These are phyloP conservation scores for Caretta caretta DNA, from an alignment of 2,113 vertebrate genomes.

Conservation along the genomic window DNA sequence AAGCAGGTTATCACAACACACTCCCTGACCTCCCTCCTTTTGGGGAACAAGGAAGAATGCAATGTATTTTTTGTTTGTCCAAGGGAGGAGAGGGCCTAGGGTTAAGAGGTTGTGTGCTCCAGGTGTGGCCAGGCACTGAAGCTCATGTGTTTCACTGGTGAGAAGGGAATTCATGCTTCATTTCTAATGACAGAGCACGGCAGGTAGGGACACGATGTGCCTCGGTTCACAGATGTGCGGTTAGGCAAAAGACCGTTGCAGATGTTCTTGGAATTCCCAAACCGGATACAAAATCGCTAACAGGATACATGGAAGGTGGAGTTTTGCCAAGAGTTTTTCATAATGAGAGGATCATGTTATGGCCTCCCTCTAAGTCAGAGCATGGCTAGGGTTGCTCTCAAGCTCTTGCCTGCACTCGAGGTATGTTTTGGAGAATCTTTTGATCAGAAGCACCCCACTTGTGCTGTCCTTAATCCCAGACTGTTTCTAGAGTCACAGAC, in stretches of 20 bases:
- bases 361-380: neutral
- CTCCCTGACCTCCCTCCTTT: neutral
- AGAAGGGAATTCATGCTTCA: constrained; percentile 76
- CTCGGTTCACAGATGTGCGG: constrained; percentile 73
- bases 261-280: constrained; percentile 84
- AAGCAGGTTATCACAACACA: no score
- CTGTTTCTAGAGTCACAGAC: neutral
- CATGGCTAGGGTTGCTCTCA: neutral
- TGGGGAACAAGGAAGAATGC: neutral
- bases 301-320: constrained; percentile 69
- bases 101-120: constrained; percentile 63
- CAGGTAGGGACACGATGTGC: constrained; percentile 83
- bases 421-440: neutral
- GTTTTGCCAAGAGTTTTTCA: constrained; percentile 61
- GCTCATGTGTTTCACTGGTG: constrained; percentile 56
- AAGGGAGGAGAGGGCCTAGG: accelerated
- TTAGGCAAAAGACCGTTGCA: constrained; percentile 68
- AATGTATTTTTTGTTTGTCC: neutral
- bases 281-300: constrained; percentile 73
- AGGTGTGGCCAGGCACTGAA: constrained; percentile 76
- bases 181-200: constrained; percentile 80
- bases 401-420: neutral
- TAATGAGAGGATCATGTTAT: neutral
- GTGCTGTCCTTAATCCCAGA: neutral
- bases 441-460: neutral